Evolutionary conservation across 2,797 vertebrate species (phyloP).

Genomic region (Hozukius guyotensis): DNA sequence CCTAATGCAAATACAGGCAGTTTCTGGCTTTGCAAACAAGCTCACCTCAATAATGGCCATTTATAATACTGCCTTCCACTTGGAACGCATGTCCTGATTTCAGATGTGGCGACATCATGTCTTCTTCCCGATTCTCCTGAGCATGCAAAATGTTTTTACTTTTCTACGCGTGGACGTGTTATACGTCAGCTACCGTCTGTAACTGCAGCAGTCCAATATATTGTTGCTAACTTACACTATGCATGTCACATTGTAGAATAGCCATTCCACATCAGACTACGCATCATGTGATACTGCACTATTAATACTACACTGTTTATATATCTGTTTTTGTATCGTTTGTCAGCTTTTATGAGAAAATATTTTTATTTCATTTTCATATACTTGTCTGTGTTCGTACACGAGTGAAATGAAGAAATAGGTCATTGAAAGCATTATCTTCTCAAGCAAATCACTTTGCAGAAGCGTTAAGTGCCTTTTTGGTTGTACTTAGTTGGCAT

Average conservation of each 20-base stretch:
- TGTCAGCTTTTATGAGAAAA: constrained; percentile 46
- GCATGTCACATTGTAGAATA: constrained; percentile 76
- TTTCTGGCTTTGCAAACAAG: constrained; percentile 6
- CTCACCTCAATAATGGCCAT: constrained; percentile 1
- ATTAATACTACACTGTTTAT: constrained; percentile 65
- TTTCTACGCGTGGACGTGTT: constrained; percentile 41
- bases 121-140: constrained; percentile 33
- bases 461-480: constrained; percentile 82
- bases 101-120: neutral
- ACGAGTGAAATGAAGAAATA: constrained; percentile 52
- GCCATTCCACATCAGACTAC: constrained; percentile 69
- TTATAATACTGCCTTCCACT: constrained; percentile 31
- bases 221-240: constrained; percentile 66
- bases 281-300: constrained; percentile 67
- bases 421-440: constrained; percentile 33
- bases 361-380: constrained; percentile 59
- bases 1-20: constrained; percentile 1
- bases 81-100: constrained; percentile 6
- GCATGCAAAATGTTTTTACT: constrained; percentile 50
- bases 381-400: constrained; percentile 43
- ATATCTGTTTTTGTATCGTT: constrained; percentile 62
- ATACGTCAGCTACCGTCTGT: constrained; percentile 41
- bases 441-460: constrained; percentile 53
- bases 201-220: constrained; percentile 41
- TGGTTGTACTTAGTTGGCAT: constrained; percentile 55